phyloP scores from a whole-genome alignment of 2,113 vertebrate species.

The Cygnus atratus region DNA sequence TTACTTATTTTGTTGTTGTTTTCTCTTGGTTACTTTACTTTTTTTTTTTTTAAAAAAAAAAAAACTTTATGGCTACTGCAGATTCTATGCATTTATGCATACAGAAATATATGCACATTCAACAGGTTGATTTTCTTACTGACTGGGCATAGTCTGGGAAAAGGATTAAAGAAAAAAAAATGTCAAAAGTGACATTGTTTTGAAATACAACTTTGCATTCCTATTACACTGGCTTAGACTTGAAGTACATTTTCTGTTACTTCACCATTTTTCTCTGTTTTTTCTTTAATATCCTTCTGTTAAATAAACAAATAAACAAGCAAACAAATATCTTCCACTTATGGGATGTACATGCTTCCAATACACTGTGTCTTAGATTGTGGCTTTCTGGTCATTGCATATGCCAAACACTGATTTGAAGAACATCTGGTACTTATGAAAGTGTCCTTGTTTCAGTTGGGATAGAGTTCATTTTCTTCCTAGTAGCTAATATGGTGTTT shows the following conservation, averaged over 20 bases:
- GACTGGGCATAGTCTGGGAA: rapidly evolving
- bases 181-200: background rate
- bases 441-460: no score
- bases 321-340: background rate
- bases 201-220: background rate
- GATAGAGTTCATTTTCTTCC: no score
- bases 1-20: background rate
- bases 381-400: background rate
- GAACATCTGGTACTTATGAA: background rate
- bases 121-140: background rate
- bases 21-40: background rate
- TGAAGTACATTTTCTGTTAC: background rate
- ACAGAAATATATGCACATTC: background rate
- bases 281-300: background rate
- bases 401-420: rapidly evolving
- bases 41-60: no score
- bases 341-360: background rate
- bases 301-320: background rate
- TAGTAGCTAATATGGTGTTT: no score
- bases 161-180: background rate
- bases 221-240: background rate
- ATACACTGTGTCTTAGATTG: background rate
- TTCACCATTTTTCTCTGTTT: background rate
- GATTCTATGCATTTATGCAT: background rate
- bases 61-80: background rate